Percentiles rank a stretch among this genome's conserved stretches.
Evolutionary conservation across 2,888 invertebrate genomes (phyloP).

Genomic region (Sphecodes monilicornis): DNA sequence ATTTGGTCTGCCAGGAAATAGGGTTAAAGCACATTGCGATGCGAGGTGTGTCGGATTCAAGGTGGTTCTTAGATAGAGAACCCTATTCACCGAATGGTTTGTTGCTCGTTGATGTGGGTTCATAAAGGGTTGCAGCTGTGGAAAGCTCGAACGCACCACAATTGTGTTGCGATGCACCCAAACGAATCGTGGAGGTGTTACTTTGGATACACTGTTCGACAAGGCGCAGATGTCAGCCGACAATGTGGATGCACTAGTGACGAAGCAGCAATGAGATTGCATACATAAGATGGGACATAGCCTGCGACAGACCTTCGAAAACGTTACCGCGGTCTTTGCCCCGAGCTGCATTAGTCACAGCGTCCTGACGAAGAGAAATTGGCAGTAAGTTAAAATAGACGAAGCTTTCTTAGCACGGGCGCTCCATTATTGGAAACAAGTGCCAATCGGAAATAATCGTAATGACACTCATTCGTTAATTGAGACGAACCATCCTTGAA

Average conservation of each 20-base stretch:
- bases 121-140: slow-evolving; percentile 91
- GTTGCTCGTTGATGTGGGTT: slow-evolving; percentile 88
- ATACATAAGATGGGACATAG: slow-evolving; percentile 96
- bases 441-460: slow-evolving; percentile 70
- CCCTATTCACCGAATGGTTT: slow-evolving; percentile 88
- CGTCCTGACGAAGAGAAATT: slow-evolving; percentile 93
- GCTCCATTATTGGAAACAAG: slow-evolving; percentile 94
- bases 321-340: slow-evolving; percentile 95
- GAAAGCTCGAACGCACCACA: slow-evolving; percentile 92
- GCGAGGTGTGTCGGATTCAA: slow-evolving; percentile 95
- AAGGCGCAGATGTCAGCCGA: slow-evolving; percentile 97
- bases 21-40: slow-evolving; percentile 87
- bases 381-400: slow-evolving; percentile 94
- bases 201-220: slow-evolving; percentile 96
- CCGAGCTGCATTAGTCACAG: slow-evolving; percentile 97
- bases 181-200: slow-evolving; percentile 96
- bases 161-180: slow-evolving; percentile 89
- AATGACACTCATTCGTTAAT: slow-evolving; percentile 74
- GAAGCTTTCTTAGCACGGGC: slow-evolving; percentile 94
- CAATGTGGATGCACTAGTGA: slow-evolving; percentile 95
- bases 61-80: slow-evolving; percentile 96
- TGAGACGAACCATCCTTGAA: slow-evolving; percentile 78
- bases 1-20: slow-evolving; percentile 88
- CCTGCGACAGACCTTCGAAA: slow-evolving; percentile 91
- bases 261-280: slow-evolving; percentile 96